These are phyloP conservation scores for Drosophila santomea DNA, from an alignment of 1,140 invertebrate species.

Conservation along the genomic window DNA sequence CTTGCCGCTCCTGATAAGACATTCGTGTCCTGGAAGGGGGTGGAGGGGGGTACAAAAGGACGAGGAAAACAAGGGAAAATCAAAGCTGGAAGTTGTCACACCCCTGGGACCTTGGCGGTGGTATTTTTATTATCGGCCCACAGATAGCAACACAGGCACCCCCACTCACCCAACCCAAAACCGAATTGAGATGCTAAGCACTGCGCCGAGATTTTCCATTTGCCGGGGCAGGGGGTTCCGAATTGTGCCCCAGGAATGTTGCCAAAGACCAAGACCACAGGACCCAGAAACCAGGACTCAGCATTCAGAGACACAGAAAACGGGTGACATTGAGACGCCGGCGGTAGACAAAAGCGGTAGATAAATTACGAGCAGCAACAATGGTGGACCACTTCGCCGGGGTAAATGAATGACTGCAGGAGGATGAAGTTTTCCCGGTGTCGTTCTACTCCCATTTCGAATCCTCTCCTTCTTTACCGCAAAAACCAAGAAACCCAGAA, in stretches of 20 bases:
- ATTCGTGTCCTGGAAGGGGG: background rate
- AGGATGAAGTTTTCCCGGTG: conserved; percentile 60
- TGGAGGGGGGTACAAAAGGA: background rate
- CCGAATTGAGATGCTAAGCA: conserved; percentile 75
- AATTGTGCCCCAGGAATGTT: conserved; percentile 28
- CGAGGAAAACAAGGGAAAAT: conserved; percentile 44
- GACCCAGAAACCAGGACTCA: background rate
- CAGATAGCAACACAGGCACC: conserved; percentile 27
- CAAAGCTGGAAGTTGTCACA: conserved; percentile 69
- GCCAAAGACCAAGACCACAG: conserved; percentile 9
- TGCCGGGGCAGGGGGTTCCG: background rate
- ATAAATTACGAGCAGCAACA: conserved; percentile 70
- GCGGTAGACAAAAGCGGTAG: conserved; percentile 58
- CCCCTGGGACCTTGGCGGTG: conserved; percentile 60
- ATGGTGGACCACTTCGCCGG: conserved; percentile 42
- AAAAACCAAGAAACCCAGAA: conserved; percentile 27
- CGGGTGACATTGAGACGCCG: conserved; percentile 34
- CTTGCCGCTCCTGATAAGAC: conserved; percentile 46
- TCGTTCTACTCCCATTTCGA: conserved; percentile 25
- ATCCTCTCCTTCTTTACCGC: conserved; percentile 11
- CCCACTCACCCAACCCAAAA: conserved; percentile 9
- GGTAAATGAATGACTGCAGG: conserved; percentile 51
- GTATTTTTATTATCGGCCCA: conserved; percentile 68
- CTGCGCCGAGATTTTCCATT: conserved; percentile 49
- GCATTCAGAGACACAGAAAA: background rate